Base-by-base conservation (phyloP, 2,797 vertebrate species). In the Pogonophryne albipinna region DNA sequence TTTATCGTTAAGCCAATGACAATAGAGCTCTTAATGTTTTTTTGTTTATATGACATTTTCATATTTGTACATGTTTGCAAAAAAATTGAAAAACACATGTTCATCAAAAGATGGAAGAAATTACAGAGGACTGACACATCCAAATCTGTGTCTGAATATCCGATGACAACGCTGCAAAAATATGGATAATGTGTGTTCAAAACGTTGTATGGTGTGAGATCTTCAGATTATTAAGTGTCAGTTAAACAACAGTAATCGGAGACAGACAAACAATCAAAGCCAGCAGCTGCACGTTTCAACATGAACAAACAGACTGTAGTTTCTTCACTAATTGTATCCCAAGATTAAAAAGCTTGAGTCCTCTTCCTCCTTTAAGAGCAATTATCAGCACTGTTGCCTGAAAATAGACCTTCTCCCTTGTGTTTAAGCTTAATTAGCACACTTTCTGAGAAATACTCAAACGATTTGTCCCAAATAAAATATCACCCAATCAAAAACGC, bases 401-500 rank as follows among this genome's bases (percentile, higher is more conserved):
- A 73, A 91, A 91, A 92, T 91, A 91, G 90, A 85, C 42, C 2
- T 12, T 20, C 51, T 92, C 92, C 88, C 88, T 66, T 44, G 89
- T 77, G 90, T 83, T 87, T 76, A 57, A 56, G 62, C 81, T 82
- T 88, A 92, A 92, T 93, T 92, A 91, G 90, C 88, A 82, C 83
- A 72, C 71, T 49, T 62, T 59, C 74, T 74, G 57, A 75, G 44
- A 87, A 84, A 69, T 16, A 10, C 20, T 45, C 0, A 38, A 76
- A 49, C 0, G 5, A 49, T 75, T 80, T 78, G 75, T 60, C 81
- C 77, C 69, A 57, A 72, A 80, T 76, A 2, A 72, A 80, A 82
- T 46, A 80, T 76, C 56, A 31, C 19, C 13, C 69, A 45, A 57
- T 65, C 13, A 45, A 62, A 75, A 46, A 72, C 23, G 64, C 13